These are phyloP conservation scores for Ianthella basta DNA, from an alignment of 37 sponge, comb jelly and placozoan species.

Conservation along the genomic window DNA sequence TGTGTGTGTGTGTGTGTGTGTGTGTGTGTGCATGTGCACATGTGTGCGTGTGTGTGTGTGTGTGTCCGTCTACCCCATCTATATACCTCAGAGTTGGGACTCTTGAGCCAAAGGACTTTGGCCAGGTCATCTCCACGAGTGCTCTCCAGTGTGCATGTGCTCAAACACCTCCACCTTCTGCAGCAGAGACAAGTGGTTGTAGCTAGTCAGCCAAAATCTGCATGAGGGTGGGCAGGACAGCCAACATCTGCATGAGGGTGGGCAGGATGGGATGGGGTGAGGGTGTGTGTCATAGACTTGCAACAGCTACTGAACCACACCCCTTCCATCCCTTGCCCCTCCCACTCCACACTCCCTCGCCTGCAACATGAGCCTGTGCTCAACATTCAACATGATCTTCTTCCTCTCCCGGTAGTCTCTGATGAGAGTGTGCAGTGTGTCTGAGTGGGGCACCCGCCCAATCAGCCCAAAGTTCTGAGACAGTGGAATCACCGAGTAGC, in stretches of 20 bases:
- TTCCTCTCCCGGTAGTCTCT: conserved; percentile 96
- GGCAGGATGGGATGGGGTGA: too few relatives aligned
- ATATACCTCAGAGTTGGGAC: conserved; percentile 93
- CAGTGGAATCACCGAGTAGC: conserved; percentile 96
- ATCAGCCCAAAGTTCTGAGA: conserved; percentile 97
- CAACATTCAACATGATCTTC: conserved; percentile 91
- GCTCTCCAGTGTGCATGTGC: conserved; percentile 86
- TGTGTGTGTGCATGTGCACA: too few relatives aligned
- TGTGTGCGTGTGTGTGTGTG: too few relatives aligned
- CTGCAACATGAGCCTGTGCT: conserved; percentile 92
- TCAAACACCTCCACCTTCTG: conserved; percentile 99
- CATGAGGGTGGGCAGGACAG: too few relatives aligned
- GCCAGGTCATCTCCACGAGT: conserved; percentile 95
- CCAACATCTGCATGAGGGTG: conserved; percentile 68
- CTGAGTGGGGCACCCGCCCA: conserved; percentile 98
- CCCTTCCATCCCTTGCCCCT: too few relatives aligned
- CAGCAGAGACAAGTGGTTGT: conserved; percentile 94
- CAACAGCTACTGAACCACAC: too few relatives aligned
- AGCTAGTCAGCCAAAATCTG: conserved; percentile 88
- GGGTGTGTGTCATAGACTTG: too few relatives aligned
- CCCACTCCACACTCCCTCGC: conserved; percentile 21
- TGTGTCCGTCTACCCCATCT: background rate
- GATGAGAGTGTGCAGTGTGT: conserved; percentile 96
- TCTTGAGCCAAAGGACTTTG: conserved; percentile 95
- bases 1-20: too few relatives aligned